These are phyloP conservation scores for Aphidius gifuensis DNA, from an alignment of 1,140 invertebrate species.

Conservation along the genomic window DNA sequence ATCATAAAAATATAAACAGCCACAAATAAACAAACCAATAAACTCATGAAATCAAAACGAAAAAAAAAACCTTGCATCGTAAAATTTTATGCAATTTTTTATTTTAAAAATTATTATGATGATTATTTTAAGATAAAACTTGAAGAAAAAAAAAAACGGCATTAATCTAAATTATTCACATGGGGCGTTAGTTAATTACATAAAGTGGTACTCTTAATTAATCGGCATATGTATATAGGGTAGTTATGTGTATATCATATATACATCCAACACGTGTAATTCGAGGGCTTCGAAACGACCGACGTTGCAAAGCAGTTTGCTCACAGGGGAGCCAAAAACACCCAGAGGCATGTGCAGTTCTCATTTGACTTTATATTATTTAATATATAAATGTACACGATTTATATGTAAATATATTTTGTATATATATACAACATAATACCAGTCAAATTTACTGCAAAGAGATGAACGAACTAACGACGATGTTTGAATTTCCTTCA, in stretches of 20 bases:
- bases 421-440: too few relatives aligned
- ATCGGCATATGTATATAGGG: slow-evolving; percentile 14
- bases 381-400: too few relatives aligned
- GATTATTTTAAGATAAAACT: neutral
- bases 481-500: too few relatives aligned
- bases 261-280: slow-evolving; percentile 20
- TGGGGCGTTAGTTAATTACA: slow-evolving; percentile 19
- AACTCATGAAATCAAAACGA: too few relatives aligned
- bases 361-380: neutral
- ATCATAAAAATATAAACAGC: too few relatives aligned
- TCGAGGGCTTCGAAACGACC: slow-evolving; percentile 7
- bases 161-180: neutral
- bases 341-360: slow-evolving; percentile 1
- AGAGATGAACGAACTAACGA: too few relatives aligned
- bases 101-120: neutral
- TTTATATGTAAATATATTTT: too few relatives aligned
- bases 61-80: too few relatives aligned
- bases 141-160: slow-evolving; percentile 5
- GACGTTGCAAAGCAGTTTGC: slow-evolving; percentile 1
- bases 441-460: too few relatives aligned
- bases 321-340: slow-evolving; percentile 9
- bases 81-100: neutral
- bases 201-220: slow-evolving; percentile 21
- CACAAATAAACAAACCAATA: too few relatives aligned
- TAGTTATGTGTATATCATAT: slow-evolving; percentile 3